Base-by-base conservation (phyloP, 2,888 invertebrate genomes). In the Eupithecia pulchellata region DNA sequence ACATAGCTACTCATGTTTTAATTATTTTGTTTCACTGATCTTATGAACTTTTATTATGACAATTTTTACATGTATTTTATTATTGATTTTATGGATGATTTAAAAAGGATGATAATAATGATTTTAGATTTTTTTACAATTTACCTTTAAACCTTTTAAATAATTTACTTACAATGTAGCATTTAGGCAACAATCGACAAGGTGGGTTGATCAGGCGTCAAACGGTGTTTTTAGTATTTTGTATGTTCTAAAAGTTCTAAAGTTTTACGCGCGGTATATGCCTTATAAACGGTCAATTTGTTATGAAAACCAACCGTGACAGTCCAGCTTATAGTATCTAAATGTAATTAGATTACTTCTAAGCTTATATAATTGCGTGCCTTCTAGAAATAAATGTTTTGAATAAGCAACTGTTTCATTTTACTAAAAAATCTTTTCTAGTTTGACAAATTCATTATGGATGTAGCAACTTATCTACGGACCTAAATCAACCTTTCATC, bases 311-410 rank as follows among this genome's bases (percentile, higher is more conserved):
- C 0, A 3, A 36, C 36, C 14, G 14, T 36, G 36, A 14, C 36
- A 13, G 14, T 14, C 14, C 36, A 11, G 2, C 34, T 36, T 36
- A n/a, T 8, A 42, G 42, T n/a, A n/a, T n/a, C n/a, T n/a, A 6
- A n/a, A 42, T 42, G 8, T n/a, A 42, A 47, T 42, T 20, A 11
- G 9, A 47, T 4, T 3, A 47, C 47, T 47, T 47, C 39, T 4
- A 8, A n/a, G 42, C 8, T 42, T n/a, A 20, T 11, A 25, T 25
- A 25, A 52, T 13, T 25, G 52, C 20, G 52, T 70, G 71, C 73
- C 69, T 74, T 73, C 75, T 75, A 63, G 60, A 71, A 77, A 76
- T 76, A 74, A 61, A 32, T 20, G 9, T 61, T 61, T 61, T 5
- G 13, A 4, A 61, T 25, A 20, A 11, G 36, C n/a, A 6, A 25